phyloP scores from a whole-genome alignment of 2,113 vertebrate genomes.

The Sylvilagus bachmani region DNA sequence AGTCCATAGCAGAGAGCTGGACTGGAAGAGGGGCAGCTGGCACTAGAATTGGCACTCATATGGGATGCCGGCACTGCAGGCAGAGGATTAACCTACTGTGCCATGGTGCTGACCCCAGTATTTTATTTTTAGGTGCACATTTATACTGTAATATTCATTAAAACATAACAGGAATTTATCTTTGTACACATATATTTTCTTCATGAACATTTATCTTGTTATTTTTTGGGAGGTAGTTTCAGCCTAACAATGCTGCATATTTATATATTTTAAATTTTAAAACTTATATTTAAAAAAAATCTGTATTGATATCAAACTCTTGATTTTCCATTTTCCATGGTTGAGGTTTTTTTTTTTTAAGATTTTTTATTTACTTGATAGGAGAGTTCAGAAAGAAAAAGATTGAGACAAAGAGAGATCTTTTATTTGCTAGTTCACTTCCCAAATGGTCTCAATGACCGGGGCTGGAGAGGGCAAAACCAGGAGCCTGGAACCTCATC shows the following conservation, averaged over 20 bases:
- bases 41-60: too few relatives aligned
- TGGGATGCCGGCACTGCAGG: too few relatives aligned
- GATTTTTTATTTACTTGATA: too few relatives aligned
- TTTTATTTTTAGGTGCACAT: not conserved
- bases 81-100: too few relatives aligned
- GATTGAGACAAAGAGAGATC: too few relatives aligned
- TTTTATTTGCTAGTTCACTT: too few relatives aligned
- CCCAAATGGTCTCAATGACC: too few relatives aligned
- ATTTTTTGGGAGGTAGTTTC: not conserved
- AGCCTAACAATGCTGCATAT: not conserved
- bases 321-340: not conserved
- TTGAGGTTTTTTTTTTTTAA: not conserved
- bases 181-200: not conserved
- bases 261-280: not conserved
- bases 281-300: slow-evolving; percentile 21
- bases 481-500: too few relatives aligned
- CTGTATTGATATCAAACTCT: not conserved
- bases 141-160: slow-evolving; percentile 1
- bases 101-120: not conserved
- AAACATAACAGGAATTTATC: not conserved
- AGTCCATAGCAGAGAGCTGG: too few relatives aligned
- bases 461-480: too few relatives aligned
- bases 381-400: too few relatives aligned
- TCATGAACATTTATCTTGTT: not conserved
- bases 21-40: too few relatives aligned